Base-by-base conservation (phyloP, 2,113 vertebrate species). In the Chinchilla lanigera region DNA sequence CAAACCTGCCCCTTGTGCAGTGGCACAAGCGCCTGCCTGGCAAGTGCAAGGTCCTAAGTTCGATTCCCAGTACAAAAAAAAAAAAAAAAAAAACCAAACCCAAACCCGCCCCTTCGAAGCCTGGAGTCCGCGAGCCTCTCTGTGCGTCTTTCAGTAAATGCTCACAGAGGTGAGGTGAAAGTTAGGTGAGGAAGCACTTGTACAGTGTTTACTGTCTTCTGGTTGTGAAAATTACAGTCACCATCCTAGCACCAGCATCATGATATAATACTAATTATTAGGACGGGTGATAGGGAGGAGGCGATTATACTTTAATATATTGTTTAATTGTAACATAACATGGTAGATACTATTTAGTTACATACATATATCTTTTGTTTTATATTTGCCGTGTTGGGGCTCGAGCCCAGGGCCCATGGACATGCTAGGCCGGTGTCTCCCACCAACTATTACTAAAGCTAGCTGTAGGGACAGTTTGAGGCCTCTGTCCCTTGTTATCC, bases 221-320 rank as follows among this genome's bases (percentile, higher is more conserved):
- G 44, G 80, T 86, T 92, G 81, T 63, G 88, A 94, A 89, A 84
- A 93, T 91, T 83, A 93, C 33, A 54, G 71, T 50, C 56, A 35
- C 35, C 58, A 83, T 63, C 38, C 75, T 38, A 61, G 61, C 52
- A 82, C 69, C 28, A 61, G n/a, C 50, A 38, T 94, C 58, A 95
- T 92, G 67, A 75, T 41, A 50, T 26, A 78, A 82, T 65, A 67
- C n/a, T 92, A 41, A 83, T 67, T 86, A 84, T 94, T 83, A 94
- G 87, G 41, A 47, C 47, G 38, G 41, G 63, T 88, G 63, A 44
- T 41, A 86, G 61, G 35, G 83, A 78, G 52, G 82, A 85, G 58
- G n/a, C 78, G 73, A 54, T 54, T 41, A 35, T 67, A 54, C 4
- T 44, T n/a, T 89, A 63, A n/a, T 77, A 13, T 89, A 24, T 56